Conservation (phyloP, 2,888 invertebrate genomes). For the Calliopum simillimum region DNA sequence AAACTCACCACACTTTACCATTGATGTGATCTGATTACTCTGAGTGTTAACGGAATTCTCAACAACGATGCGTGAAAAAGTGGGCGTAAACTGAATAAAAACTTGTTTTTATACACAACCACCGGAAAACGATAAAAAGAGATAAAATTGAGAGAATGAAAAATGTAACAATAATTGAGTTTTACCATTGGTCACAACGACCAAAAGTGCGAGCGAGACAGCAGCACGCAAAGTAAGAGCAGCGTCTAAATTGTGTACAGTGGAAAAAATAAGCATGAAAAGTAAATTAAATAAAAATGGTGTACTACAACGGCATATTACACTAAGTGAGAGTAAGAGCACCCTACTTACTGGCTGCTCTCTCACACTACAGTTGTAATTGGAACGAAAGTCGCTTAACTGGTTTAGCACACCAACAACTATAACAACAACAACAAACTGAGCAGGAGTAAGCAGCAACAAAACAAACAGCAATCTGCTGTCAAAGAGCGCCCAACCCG, state of each 20-base stretch:
- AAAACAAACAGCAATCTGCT: neutral
- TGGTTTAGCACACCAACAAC: conserved; percentile 47
- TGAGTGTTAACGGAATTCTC: too few species aligned
- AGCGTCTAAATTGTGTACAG: conserved; percentile 25
- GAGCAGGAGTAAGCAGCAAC: conserved; percentile 4
- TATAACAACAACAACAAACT: too few species aligned
- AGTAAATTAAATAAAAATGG: conserved; percentile 58
- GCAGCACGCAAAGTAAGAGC: conserved; percentile 1
- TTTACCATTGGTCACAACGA: too few species aligned
- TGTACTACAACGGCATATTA: conserved; percentile 43
- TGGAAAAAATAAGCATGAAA: conserved; percentile 38
- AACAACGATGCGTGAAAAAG: too few species aligned
- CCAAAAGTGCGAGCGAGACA: neutral
- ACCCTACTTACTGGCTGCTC: neutral
- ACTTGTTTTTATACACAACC: too few species aligned
- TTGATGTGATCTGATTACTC: too few species aligned
- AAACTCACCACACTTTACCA: too few species aligned
- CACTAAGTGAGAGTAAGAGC: conserved; percentile 42
- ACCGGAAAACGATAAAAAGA: too few species aligned
- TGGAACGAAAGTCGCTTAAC: conserved; percentile 35
- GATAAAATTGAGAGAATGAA: too few species aligned
- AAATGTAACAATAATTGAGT: too few species aligned
- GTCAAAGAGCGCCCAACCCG: too few species aligned
- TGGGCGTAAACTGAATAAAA: too few species aligned
- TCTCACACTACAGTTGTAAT: conserved; percentile 18